These are phyloP conservation scores for Boleophthalmus pectinirostris DNA, from an alignment of 2,113 vertebrate species.

Conservation along the genomic window DNA sequence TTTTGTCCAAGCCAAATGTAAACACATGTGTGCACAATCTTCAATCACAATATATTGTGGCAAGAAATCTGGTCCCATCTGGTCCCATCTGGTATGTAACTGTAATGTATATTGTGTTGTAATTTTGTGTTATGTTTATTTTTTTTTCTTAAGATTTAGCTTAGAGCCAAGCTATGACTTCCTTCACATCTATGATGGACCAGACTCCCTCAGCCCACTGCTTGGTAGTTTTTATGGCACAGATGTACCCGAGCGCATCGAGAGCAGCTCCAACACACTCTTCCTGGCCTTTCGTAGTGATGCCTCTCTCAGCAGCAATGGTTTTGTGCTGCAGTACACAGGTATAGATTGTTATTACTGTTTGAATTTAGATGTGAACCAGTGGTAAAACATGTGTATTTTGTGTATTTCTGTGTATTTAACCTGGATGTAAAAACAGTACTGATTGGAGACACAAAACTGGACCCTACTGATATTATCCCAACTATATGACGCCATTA, in stretches of 20 bases:
- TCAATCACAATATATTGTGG: no score
- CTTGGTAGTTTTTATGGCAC: conserved; percentile 94
- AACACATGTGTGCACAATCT: no score
- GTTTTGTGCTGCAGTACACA: conserved; percentile 94
- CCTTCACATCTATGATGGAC: conserved; percentile 94
- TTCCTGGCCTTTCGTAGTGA: conserved; percentile 97
- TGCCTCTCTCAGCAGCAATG: conserved; percentile 91
- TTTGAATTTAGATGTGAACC: not conserved
- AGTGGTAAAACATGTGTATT: not conserved
- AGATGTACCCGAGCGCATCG: conserved; percentile 88
- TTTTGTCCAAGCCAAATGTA: no score
- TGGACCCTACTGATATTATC: not conserved
- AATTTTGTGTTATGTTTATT: not conserved
- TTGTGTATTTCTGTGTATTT: not conserved
- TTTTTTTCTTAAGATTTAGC: conserved; percentile 77
- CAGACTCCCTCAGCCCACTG: conserved; percentile 90
- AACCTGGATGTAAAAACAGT: not conserved
- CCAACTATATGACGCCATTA: not conserved
- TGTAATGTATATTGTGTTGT: not conserved
- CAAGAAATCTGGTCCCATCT: no score
- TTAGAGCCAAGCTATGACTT: conserved; percentile 98
- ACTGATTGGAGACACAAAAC: not conserved
- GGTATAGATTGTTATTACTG: conserved; percentile 70
- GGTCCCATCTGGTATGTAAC: not conserved
- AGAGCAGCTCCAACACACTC: conserved; percentile 96